Base-by-base conservation (phyloP, 2,113 vertebrate species). In the Mus musculus region DNA sequence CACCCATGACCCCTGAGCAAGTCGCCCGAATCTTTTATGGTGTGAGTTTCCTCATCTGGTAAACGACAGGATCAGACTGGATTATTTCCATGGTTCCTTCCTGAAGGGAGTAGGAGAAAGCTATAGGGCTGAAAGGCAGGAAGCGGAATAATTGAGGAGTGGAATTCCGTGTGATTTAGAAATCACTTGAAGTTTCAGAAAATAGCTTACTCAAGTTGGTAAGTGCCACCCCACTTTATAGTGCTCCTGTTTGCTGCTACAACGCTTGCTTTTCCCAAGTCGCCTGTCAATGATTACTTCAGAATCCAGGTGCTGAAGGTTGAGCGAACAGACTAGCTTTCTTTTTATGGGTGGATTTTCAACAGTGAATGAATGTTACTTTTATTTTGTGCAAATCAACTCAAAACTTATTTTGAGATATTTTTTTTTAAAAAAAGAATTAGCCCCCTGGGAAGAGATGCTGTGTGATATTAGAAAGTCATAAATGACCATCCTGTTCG, bases 61-160 rank as follows among this genome's bases (percentile, higher is more conserved):
- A 96, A 96, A 80, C 39, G 69, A 95, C 96, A 90, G 77, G 67
- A 96, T 96, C 96, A 90, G 84, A 93, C 75, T 96, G 94, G 80
- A 80, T 96, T 94, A 76, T 93, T 88, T 93, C 71, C 59, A 85
- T 39, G 54, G 61, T 89, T 94, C 46, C 76, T 97, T 93, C 90
- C 59, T 4, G 20, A 80, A 86, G 49, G 71, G 63, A 86, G 87
- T 42, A 76, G 75, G n/a, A 65, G 28, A 96, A 63, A 78, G 91
- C 36, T 88, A 22, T 95, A 59, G 94, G 90, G 87, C 72, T 46
- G 9, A 94, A 93, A 93, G 71, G 24, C 82, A 96, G 61, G 91
- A 93, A 94, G 80, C 69, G 9, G 46, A 94, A 90, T 90, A 92
- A 93, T 71, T 94, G 96, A 96, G 63, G 33, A 73, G 30, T 88